Base-by-base conservation (phyloP, 2,113 vertebrate species). In the Lota lota region DNA sequence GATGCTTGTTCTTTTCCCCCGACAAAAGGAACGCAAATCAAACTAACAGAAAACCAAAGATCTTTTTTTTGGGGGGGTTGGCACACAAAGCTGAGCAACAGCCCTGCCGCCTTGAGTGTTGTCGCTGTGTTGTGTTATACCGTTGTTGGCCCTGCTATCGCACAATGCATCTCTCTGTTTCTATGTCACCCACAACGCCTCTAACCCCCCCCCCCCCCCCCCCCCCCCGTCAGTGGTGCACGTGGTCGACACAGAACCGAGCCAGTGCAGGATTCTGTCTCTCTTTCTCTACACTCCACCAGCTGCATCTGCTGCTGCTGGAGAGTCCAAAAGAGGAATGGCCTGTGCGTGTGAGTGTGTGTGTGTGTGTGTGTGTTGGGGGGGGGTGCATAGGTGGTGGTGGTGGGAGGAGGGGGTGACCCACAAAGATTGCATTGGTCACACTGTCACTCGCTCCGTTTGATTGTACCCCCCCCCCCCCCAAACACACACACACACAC, bases 271-370 rank as follows among this genome's bases (percentile, higher is more conserved):
- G 70, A 80, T 79, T 79, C 82, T 80, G 75, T 74, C 63, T 64
- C 40, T 47, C 40, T 47, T 7, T 47, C 40, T 47, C 40, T 47
- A 28, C 28, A 28, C 28, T 14, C 40, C 6, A 6, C 40, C 40
- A 47, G 69, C 78, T 81, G 79, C 83, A 84, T 82, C 85, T 86
- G 85, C 87, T 83, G 86, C 84, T 80, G 81, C 81, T 82, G 72
- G 73, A 62, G 67, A 79, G 75, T 80, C 86, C 80, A 80, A 71
- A 74, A 47, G 40, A 79, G 83, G 86, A 70, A 72, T 54, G 16
- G 24, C 77, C 24, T 73, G 63, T 71, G 61, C 54, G 54, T 47
- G 40, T 47, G 40, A 10, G 40, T 47, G 40, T 10, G 36, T 47
- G 40, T 47, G 40, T 10, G 10, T 47, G 40, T 47, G 40, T 47